Conservation (phyloP, 2,888 invertebrate genomes). For the Polietes domitor region DNA sequence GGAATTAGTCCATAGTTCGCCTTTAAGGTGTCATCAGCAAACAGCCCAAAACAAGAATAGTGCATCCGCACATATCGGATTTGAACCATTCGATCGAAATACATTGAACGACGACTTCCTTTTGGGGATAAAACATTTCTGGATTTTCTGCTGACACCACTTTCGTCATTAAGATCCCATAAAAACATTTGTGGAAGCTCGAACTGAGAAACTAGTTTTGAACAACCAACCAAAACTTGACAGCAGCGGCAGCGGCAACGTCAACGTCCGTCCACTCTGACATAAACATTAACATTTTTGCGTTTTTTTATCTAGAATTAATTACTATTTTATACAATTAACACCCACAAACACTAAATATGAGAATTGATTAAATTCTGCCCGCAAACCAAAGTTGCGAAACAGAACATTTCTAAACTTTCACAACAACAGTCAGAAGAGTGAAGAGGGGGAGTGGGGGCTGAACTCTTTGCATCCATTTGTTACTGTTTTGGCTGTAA, state of each 20-base stretch:
- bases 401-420: constrained; percentile 44
- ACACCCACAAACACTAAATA: constrained; percentile 48
- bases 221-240: background rate
- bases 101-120: background rate
- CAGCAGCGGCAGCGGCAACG: background rate
- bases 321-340: constrained; percentile 38
- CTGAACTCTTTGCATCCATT: constrained; percentile 39
- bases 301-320: constrained; percentile 23
- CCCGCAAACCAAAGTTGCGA: background rate
- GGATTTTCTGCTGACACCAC: background rate
- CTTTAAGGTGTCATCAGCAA: background rate
- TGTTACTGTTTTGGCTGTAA: constrained; percentile 37
- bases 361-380: constrained; percentile 14
- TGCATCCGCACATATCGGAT: background rate
- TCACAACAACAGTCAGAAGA: constrained; percentile 26
- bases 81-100: background rate
- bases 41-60: background rate
- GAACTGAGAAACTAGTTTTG: constrained; percentile 33
- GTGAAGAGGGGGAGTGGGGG: too few species aligned
- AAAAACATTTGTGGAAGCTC: constrained; percentile 6
- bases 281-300: background rate
- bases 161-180: background rate
- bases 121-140: background rate
- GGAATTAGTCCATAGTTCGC: background rate
- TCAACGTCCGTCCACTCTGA: background rate